Percentiles rank a stretch among this genome's conserved stretches.
Evolutionary conservation across 1,140 invertebrate species (phyloP).

Genomic region (Tetraneura akinire): DNA sequence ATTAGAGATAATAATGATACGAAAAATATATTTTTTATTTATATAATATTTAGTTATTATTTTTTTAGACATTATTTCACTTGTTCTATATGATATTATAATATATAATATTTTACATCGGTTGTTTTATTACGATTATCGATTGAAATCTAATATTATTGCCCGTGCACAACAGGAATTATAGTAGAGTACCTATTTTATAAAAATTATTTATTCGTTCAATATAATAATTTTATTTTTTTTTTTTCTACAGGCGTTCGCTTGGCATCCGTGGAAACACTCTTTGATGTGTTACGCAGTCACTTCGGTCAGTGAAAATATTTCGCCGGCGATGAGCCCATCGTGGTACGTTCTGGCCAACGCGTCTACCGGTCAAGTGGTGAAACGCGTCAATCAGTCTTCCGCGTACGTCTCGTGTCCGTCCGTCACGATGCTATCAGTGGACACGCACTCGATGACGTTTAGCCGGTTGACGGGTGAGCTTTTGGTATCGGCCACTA

Average conservation of each 20-base stretch:
- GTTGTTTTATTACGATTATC: no score
- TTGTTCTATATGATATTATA: no score
- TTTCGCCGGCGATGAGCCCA: background rate
- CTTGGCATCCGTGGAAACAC: slow-evolving; percentile 44
- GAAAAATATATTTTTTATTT: no score
- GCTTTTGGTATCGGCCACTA: slow-evolving; percentile 5
- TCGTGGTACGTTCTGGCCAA: slow-evolving; percentile 37
- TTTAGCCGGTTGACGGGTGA: slow-evolving; percentile 35
- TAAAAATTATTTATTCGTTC: no score
- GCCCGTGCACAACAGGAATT: no score
- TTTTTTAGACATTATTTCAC: no score
- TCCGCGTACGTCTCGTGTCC: background rate
- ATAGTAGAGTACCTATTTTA: no score
- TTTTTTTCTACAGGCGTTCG: background rate
- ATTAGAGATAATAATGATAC: no score
- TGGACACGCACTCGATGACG: slow-evolving; percentile 21
- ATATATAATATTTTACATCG: no score
- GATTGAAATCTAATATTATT: no score
- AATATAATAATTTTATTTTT: no score
- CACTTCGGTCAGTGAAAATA: background rate
- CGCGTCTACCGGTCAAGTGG: slow-evolving; percentile 21
- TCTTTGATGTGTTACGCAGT: slow-evolving; percentile 37
- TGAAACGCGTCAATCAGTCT: slow-evolving; percentile 8
- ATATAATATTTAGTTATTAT: no score
- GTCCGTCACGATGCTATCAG: background rate